Percentiles rank a stretch among this genome's conserved stretches.
These are phyloP conservation scores for Atractosteus spatula DNA, from an alignment of 2,113 vertebrate species.

Conservation along the genomic window DNA sequence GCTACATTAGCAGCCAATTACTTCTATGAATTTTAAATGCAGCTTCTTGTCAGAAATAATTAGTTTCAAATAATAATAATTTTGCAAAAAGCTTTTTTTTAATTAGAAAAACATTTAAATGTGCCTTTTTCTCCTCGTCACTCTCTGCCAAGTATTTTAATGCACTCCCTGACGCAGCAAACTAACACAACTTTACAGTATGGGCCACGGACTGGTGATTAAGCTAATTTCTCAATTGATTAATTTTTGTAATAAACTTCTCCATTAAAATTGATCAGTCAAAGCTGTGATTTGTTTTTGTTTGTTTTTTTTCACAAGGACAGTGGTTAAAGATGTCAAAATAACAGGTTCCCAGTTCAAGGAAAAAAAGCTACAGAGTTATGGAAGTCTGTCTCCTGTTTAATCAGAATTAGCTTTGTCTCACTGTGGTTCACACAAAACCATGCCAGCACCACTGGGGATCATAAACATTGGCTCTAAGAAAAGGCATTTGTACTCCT, in stretches of 20 bases:
- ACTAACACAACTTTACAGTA: background rate
- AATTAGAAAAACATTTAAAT: background rate
- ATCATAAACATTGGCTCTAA: background rate
- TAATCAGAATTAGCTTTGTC: constrained; percentile 6
- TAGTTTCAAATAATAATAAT: constrained; percentile 2
- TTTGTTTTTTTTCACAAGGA: background rate
- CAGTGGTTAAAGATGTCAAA: background rate
- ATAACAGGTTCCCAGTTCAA: constrained; percentile 15
- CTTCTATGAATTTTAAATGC: constrained; percentile 3
- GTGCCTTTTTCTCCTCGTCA: background rate
- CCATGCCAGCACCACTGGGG: constrained; percentile 29
- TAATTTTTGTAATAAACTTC: background rate
- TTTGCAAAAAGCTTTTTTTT: constrained; percentile 6
- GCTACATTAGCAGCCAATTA: background rate
- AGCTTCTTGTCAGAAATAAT: constrained; percentile 8
- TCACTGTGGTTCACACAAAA: constrained; percentile 17
- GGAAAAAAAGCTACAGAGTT: constrained; percentile 13
- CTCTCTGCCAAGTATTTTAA: background rate
- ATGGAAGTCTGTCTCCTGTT: constrained; percentile 1
- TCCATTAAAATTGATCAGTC: background rate
- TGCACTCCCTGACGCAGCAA: background rate
- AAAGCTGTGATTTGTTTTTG: background rate
- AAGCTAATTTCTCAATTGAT: constrained; percentile 2
- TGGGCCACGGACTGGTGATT: background rate
- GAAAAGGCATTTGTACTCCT: constrained; percentile 12